Evolutionary conservation across 1,140 invertebrate species (phyloP).

Genomic region (Lethrus apterus): DNA sequence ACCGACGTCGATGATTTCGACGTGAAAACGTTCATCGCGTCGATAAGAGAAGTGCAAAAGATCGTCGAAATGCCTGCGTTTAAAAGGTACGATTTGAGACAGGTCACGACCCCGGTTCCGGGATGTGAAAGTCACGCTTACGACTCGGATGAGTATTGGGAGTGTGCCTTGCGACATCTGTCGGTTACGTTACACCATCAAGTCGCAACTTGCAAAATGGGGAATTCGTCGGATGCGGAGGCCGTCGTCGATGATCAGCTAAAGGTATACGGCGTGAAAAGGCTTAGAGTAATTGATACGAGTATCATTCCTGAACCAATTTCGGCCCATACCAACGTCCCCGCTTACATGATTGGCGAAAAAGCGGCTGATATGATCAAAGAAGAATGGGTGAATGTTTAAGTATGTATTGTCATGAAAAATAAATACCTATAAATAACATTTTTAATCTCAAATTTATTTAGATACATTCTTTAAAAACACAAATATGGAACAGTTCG

Average conservation of each 20-base stretch:
- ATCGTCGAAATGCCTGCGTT: slow-evolving; percentile 33
- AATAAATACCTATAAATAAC: neutral
- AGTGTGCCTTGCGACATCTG: slow-evolving; percentile 42
- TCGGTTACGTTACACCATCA: slow-evolving; percentile 47
- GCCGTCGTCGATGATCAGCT: slow-evolving; percentile 53
- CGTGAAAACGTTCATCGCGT: slow-evolving; percentile 34
- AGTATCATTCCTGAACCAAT: slow-evolving; percentile 68
- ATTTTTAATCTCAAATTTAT: slow-evolving; percentile 6
- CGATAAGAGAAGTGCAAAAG: slow-evolving; percentile 31
- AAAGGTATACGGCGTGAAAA: slow-evolving; percentile 43
- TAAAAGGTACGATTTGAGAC: slow-evolving; percentile 34
- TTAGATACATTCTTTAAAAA: slow-evolving; percentile 2
- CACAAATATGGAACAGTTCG: slow-evolving; percentile 2
- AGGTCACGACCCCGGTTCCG: slow-evolving; percentile 44
- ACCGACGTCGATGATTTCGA: slow-evolving; percentile 41
- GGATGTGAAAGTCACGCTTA: slow-evolving; percentile 45
- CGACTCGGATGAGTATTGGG: slow-evolving; percentile 36
- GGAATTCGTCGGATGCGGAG: slow-evolving; percentile 43
- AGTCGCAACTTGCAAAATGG: slow-evolving; percentile 58
- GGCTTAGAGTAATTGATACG: slow-evolving; percentile 65
- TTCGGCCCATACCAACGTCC: slow-evolving; percentile 64
- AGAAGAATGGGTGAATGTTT: slow-evolving; percentile 45
- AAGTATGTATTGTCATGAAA: no score
- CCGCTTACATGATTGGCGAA: slow-evolving; percentile 79
- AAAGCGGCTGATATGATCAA: slow-evolving; percentile 77